Percentiles rank a stretch among this genome's conserved stretches.
Evolutionary conservation across 2,797 vertebrate genomes (phyloP).

Genomic region (Natrix natrix): DNA sequence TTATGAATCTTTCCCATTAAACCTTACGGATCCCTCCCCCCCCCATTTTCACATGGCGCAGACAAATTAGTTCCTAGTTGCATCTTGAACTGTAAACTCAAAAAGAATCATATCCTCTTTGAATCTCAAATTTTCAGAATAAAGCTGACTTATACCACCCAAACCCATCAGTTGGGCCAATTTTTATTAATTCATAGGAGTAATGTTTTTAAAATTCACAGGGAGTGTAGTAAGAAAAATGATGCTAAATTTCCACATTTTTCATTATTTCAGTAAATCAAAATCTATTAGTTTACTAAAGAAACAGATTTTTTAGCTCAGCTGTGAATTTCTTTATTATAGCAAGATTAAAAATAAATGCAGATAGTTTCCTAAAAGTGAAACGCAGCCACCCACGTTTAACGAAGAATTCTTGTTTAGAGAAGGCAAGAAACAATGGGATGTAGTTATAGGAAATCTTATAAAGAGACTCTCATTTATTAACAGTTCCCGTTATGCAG

Average conservation of each 20-base stretch:
- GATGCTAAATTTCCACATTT: slow-evolving; percentile 27
- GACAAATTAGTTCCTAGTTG: background rate
- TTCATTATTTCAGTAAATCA: slow-evolving; percentile 31
- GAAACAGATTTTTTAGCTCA: slow-evolving; percentile 45
- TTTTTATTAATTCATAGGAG: slow-evolving; percentile 9
- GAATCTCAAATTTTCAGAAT: background rate
- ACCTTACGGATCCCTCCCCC: too few relatives aligned
- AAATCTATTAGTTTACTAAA: slow-evolving; percentile 24
- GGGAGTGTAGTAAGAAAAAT: background rate
- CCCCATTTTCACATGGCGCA: background rate
- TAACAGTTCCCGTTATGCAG: background rate
- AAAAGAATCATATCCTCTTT: background rate
- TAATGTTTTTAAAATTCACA: background rate
- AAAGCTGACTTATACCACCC: background rate
- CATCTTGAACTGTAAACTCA: background rate
- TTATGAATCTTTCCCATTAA: background rate
- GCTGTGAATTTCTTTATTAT: slow-evolving; percentile 35
- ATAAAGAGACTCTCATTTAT: slow-evolving; percentile 17
- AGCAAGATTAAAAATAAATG: slow-evolving; percentile 58
- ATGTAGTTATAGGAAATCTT: background rate
- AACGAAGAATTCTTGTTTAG: slow-evolving; percentile 25
- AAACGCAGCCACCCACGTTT: background rate
- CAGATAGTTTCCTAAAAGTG: background rate
- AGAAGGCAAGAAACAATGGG: background rate
- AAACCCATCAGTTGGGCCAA: background rate